Evolutionary conservation across 2,888 invertebrate species (phyloP).

Genomic region (Hemithea aestivaria): DNA sequence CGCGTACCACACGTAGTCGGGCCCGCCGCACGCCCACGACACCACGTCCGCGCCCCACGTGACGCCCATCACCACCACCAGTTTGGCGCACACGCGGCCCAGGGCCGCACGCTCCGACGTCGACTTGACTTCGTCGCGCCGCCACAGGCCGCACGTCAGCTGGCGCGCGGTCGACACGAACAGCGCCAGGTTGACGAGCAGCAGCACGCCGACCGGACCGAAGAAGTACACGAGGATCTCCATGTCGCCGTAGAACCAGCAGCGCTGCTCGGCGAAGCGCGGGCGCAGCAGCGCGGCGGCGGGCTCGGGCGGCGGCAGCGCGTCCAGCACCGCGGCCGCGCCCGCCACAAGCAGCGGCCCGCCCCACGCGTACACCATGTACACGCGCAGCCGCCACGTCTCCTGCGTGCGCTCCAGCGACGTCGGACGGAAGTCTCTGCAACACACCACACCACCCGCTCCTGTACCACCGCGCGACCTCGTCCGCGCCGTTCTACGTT

Average conservation of each 20-base stretch:
- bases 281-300: constrained; percentile 82
- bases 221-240: constrained; percentile 92
- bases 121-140: constrained; percentile 92
- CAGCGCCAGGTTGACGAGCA: constrained; percentile 87
- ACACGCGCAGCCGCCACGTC: constrained; percentile 86
- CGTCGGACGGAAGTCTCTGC: constrained; percentile 90
- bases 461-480: too few relatives aligned
- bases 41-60: constrained; percentile 86
- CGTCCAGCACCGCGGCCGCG: constrained; percentile 86
- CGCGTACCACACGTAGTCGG: constrained; percentile 89
- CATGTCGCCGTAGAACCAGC: constrained; percentile 91
- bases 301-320: constrained; percentile 76
- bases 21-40: constrained; percentile 90
- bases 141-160: constrained; percentile 92
- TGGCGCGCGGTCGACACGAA: constrained; percentile 90
- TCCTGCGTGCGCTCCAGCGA: constrained; percentile 92
- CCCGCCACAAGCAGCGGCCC: constrained; percentile 87
- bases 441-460: not conserved
- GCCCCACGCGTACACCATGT: constrained; percentile 92
- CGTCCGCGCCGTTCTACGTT: too few relatives aligned
- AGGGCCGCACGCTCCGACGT: constrained; percentile 85
- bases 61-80: constrained; percentile 83
- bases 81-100: constrained; percentile 90
- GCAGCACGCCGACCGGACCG: constrained; percentile 88
- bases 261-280: constrained; percentile 86